Evolutionary conservation across 2,113 vertebrate species (phyloP), one percentile per base, ranked within the genome.

Genomic region (Callopanchax toddi): DNA sequence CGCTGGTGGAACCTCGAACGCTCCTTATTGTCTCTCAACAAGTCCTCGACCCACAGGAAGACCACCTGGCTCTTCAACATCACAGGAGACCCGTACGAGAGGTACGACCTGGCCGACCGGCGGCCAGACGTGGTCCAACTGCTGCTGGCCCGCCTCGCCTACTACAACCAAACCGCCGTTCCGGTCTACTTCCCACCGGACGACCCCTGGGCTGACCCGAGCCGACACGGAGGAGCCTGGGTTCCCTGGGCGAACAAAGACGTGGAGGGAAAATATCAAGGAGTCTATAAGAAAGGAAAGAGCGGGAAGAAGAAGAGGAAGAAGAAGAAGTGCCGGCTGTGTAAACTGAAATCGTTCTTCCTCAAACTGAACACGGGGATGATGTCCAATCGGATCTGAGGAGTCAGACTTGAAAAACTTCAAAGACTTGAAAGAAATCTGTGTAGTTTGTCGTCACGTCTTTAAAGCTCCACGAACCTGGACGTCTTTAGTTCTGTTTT

Each of bases 1-100:
- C 94, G 91, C 78, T 99, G 97, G 97, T 99, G 97, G 97, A 96
- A 96, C 89, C 89, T 99, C 13, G 97, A 98, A 50, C 92, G 96
- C 3, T 81, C 92, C 83, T 13, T 52, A 4, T 15, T 23, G 1
- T 23, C 63, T 0, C 12, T 3, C 18, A 22, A 86, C 0, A 68
- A 67, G 26, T 60, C 91, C 0, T 80, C 60, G 3, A 0, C 78
- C 3, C 67, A 57, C 26, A 6, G 7, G 2, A 92, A 92, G 63
- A 93, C 89, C 0, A 34, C 97, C 60, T 98, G 97, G 97, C 92
- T 99, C 39, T 99, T 97, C 89, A 98, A 99, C 90, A 96, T 99
- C 89, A 96, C 93, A 0, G 94, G 89, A 0, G 97, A 99, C 81
- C 97, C 97, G 0, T 98, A 93, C 0, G 97, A 99, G 74, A 92